Evolutionary conservation across 2,113 vertebrate genomes (phyloP).

Genomic region (Chionomys nivalis): DNA sequence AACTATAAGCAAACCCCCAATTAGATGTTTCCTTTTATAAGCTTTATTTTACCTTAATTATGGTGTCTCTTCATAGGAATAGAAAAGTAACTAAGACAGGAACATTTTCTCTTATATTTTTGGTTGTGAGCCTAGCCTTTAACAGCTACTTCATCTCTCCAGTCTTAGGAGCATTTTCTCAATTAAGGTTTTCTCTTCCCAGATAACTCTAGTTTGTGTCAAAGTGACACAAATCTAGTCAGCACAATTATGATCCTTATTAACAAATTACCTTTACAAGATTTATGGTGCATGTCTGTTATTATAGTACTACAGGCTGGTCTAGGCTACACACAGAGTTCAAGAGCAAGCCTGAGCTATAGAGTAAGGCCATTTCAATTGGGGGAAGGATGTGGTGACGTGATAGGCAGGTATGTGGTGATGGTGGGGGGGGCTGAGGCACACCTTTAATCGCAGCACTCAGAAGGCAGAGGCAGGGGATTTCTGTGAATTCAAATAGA

Average conservation of each 20-base stretch:
- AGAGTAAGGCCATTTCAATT: background rate
- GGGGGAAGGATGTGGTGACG: too few relatives aligned
- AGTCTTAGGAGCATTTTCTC: background rate
- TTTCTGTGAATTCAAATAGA: background rate
- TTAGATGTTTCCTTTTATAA: background rate
- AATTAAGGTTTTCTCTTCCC: background rate
- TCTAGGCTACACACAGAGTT: background rate
- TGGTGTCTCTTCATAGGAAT: background rate
- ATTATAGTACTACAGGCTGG: background rate
- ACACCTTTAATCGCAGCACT: background rate
- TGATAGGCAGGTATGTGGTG: background rate
- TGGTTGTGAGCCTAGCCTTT: background rate
- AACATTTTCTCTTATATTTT: background rate
- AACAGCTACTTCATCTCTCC: background rate
- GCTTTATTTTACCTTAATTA: background rate
- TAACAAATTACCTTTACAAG: background rate
- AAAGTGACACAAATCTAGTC: background rate
- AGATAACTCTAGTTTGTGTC: background rate
- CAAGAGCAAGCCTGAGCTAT: background rate
- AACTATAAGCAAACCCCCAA: background rate
- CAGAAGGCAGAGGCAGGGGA: background rate
- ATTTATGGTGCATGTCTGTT: background rate
- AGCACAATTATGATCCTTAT: background rate
- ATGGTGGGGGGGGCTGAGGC: background rate
- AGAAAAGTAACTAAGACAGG: background rate